Conservation (phyloP, 2,797 vertebrate genomes). For the Graptemys geographica region DNA sequence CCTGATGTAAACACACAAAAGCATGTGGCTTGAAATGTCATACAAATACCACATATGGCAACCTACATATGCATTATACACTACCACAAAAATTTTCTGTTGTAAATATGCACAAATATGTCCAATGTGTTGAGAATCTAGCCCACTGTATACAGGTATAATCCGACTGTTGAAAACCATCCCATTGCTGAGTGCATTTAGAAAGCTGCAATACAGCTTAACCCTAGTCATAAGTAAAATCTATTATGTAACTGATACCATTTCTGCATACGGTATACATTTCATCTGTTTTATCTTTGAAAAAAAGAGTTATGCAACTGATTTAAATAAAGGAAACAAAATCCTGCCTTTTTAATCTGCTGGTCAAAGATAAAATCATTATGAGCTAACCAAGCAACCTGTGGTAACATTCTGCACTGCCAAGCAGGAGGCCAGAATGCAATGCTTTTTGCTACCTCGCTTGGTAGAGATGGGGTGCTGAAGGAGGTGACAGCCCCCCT, state of each 20-base stretch:
- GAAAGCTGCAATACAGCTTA: not conserved
- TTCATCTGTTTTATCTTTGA: not conserved
- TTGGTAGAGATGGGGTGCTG: not conserved
- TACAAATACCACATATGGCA: not conserved
- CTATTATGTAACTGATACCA: not conserved
- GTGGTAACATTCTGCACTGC: not conserved
- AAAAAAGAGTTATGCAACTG: not conserved
- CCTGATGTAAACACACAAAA: not conserved
- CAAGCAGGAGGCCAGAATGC: not conserved
- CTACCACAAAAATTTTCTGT: not conserved
- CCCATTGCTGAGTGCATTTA: not conserved
- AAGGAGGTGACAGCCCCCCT: not conserved
- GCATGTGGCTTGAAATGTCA: not conserved
- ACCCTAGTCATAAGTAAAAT: not conserved
- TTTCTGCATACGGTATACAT: not conserved
- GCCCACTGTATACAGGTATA: not conserved
- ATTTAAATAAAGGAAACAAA: not conserved
- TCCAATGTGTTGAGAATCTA: not conserved
- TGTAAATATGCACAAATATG: rapidly evolving
- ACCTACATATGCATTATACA: not conserved
- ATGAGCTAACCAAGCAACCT: not conserved
- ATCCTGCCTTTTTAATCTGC: not conserved
- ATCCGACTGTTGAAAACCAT: not conserved
- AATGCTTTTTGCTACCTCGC: not conserved
- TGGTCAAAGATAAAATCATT: conserved; percentile 6